Evolutionary conservation across 2,797 vertebrate species (phyloP).

Genomic region (Brotula barbata): DNA sequence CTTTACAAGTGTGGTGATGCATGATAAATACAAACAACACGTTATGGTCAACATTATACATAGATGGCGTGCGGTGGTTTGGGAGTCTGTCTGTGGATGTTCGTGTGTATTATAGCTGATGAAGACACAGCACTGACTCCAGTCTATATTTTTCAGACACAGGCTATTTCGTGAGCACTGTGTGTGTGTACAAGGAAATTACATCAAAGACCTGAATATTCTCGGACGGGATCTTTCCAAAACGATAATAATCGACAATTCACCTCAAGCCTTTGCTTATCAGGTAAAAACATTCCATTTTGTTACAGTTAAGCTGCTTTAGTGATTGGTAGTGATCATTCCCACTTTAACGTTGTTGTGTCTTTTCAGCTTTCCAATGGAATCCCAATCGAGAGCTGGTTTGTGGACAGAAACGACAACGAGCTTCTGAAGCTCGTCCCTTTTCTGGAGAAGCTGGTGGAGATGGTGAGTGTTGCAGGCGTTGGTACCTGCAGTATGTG

Average conservation of each 20-base stretch:
- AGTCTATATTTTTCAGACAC: slow-evolving; percentile 79
- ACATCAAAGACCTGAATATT: slow-evolving; percentile 98
- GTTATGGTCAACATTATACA: no score
- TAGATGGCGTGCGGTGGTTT: no score
- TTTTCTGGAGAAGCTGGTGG: slow-evolving; percentile 98
- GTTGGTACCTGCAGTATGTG: background rate
- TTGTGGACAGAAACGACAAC: slow-evolving; percentile 98
- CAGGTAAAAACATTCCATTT: slow-evolving; percentile 81
- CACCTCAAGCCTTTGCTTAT: slow-evolving; percentile 98
- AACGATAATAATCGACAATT: slow-evolving; percentile 99
- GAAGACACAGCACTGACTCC: background rate
- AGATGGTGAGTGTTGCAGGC: slow-evolving; percentile 82
- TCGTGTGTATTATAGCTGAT: no score
- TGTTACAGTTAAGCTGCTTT: no score
- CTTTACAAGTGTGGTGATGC: no score
- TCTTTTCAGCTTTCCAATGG: slow-evolving; percentile 93
- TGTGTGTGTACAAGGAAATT: slow-evolving; percentile 98
- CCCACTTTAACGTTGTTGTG: background rate
- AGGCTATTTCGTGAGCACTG: slow-evolving; percentile 98
- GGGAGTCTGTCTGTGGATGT: no score
- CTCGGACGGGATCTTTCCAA: slow-evolving; percentile 98
- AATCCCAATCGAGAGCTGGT: slow-evolving; percentile 99
- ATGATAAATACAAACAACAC: no score
- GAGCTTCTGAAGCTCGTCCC: slow-evolving; percentile 98
- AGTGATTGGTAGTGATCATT: background rate